Percentiles rank a stretch among this genome's conserved stretches.
Evolutionary conservation across 2,888 invertebrate genomes (phyloP).

Genomic region (Xestia sexstrigata): DNA sequence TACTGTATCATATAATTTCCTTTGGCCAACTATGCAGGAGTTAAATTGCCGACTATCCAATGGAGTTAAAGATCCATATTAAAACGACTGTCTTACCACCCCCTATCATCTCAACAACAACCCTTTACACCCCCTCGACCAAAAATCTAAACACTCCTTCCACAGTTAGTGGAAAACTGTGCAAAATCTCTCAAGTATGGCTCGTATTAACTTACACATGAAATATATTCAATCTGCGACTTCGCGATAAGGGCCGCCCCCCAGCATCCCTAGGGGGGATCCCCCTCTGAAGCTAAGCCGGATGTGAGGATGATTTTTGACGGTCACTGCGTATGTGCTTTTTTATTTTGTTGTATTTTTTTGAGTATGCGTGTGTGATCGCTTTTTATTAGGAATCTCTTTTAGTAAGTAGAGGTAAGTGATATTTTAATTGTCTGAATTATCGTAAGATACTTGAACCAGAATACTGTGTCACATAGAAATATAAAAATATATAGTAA

Average conservation of each 20-base stretch:
- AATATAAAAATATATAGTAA: not conserved
- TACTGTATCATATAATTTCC: too few relatives aligned
- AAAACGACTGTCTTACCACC: not conserved
- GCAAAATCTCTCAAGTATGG: constrained; percentile 74
- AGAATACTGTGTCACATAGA: not conserved
- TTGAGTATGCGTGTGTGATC: not conserved
- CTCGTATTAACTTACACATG: constrained; percentile 89
- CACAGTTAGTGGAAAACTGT: constrained; percentile 65
- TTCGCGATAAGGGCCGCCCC: constrained; percentile 90
- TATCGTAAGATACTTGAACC: not conserved
- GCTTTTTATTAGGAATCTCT: not conserved
- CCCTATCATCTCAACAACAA: not conserved
- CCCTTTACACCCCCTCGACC: constrained; percentile 19
- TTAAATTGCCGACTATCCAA: not conserved
- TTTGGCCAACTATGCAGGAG: too few relatives aligned
- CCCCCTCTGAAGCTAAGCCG: constrained; percentile 75
- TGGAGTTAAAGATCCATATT: not conserved
- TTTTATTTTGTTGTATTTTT: constrained; percentile 63
- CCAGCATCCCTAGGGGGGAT: constrained; percentile 58
- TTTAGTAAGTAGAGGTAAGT: not conserved
- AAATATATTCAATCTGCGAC: constrained; percentile 93
- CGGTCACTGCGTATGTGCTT: constrained; percentile 78
- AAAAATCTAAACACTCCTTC: constrained; percentile 50
- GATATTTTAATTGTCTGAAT: not conserved
- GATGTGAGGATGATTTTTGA: constrained; percentile 80